phyloP scores from a whole-genome alignment of 2,888 invertebrate genomes.

The Deladenus siricidicola region DNA sequence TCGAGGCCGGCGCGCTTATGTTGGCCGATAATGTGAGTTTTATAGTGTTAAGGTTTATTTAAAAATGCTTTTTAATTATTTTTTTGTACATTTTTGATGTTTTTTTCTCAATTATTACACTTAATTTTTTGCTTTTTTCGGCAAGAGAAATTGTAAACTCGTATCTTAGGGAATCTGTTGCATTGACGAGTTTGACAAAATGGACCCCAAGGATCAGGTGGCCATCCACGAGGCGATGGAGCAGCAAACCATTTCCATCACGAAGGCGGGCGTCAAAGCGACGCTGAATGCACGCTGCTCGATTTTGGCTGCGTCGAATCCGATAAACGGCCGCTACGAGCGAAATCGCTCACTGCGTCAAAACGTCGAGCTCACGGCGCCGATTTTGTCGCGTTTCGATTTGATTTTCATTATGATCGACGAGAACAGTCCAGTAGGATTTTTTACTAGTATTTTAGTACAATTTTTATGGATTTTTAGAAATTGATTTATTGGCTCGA shows the following conservation, averaged over 20 bases:
- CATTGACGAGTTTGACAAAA: constrained; percentile 99
- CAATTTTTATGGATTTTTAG: too few species aligned
- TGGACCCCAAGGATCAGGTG: constrained; percentile 92
- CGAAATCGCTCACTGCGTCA: constrained; percentile 68
- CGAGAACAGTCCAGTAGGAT: constrained; percentile 79
- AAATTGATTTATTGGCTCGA: not conserved
- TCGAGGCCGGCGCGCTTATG: constrained; percentile 99
- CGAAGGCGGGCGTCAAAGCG: constrained; percentile 70
- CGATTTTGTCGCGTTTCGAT: constrained; percentile 98
- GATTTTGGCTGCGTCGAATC: constrained; percentile 95
- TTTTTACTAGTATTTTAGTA: too few species aligned
- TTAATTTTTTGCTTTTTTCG: not conserved
- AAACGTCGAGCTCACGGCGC: constrained; percentile 68
- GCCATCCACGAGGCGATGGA: constrained; percentile 99
- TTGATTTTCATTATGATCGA: constrained; percentile 95
- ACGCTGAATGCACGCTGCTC: constrained; percentile 94
- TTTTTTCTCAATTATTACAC: not conserved
- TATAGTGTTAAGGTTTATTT: not conserved
- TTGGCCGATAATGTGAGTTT: constrained; percentile 98
- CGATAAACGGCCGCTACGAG: too few species aligned
- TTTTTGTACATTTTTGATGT: too few species aligned
- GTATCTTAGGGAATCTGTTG: constrained; percentile 71
- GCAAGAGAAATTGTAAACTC: not conserved
- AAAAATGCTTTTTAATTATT: not conserved
- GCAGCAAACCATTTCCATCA: constrained; percentile 96